Evolutionary conservation across 2,113 vertebrate species (phyloP), one percentile per base, ranked within the genome.

Genomic region (Plestiodon gilberti): DNA sequence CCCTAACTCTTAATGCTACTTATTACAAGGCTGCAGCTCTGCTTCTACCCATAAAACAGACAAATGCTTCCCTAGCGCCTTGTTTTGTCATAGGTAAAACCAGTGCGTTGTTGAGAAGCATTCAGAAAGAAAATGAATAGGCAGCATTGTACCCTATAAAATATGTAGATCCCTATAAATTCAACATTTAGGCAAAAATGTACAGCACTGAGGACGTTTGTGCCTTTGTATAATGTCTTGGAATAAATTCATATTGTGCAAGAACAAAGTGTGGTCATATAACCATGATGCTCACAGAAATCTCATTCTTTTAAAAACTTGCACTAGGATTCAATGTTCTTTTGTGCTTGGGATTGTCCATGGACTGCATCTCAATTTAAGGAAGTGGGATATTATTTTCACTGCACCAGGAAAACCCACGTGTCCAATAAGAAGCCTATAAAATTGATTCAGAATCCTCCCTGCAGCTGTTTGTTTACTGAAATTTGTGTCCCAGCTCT

Each of bases 41-140:
- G n/a, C 28, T 67, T 55, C 69, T 75, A 33, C 14, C 67, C 70
- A 9, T 67, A 90, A 89, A 38, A 82, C 20, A 84, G 81, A 67
- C 13, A 64, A 3, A 1, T 7, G 25, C 73, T 91, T 93, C 40
- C 35, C 30, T 38, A 40, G 35, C 57, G 76, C 67, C 81, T 85
- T 84, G 2, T 23, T 33, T 35, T 88, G 61, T 73, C 70, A 85
- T 18, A 71, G 81, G 57, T 84, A 83, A 87, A 82, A 48, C 48
- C 61, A 87, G 22, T 13, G 78, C 71, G 38, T 57, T n/a, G 14
- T 23, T 83, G 48, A 43, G 40, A 92, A 77, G 23, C 83, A 75
- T 7, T 81, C 0, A 87, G 30, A 87, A 35, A 64, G 88, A 84
- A 82, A 83, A 43, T 52, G 70, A 83, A 77, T 52, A 89, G 81